A percentile compares a stretch with the other conserved stretches of the same genome.
These are phyloP conservation scores for Ictidomys tridecemlineatus DNA, from an alignment of 2,113 vertebrate species.

Conservation along the genomic window DNA sequence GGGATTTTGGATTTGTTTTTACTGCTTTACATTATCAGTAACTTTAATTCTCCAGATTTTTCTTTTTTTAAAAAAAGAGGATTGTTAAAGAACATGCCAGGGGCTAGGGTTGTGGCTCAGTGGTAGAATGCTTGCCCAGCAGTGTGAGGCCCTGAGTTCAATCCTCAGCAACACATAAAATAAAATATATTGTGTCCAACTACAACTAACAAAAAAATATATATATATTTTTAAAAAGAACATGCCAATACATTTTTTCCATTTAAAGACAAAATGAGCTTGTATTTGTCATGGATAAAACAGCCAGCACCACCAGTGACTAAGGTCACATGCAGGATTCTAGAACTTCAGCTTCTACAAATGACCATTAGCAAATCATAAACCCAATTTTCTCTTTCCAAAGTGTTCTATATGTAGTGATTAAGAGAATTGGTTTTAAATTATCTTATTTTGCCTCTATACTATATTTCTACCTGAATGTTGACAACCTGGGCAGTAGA, in stretches of 20 bases:
- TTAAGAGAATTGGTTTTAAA: not conserved
- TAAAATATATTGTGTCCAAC: too few relatives aligned
- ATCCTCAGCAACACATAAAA: too few relatives aligned
- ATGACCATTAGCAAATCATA: conserved; percentile 11
- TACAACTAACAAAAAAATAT: too few relatives aligned
- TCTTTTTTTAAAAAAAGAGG: not conserved
- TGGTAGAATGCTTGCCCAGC: too few relatives aligned
- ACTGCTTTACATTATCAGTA: not conserved
- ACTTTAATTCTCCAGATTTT: not conserved
- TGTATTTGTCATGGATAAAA: conserved; percentile 1
- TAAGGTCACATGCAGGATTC: conserved; percentile 12
- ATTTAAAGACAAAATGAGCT: conserved; percentile 12
- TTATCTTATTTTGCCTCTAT: conserved; percentile 43
- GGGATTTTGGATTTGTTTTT: not conserved
- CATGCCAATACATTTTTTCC: not conserved
- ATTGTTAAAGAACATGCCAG: conserved; percentile 39
- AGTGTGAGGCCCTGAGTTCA: too few relatives aligned
- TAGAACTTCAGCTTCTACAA: not conserved
- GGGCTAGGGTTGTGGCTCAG: too few relatives aligned
- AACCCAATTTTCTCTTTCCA: conserved; percentile 39
- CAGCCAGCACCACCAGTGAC: not conserved
- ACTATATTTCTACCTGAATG: not conserved
- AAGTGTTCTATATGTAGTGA: not conserved
- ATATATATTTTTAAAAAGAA: not conserved
- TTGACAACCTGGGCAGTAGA: not conserved